Conservation (phyloP, 2,113 vertebrate genomes). For the Microcebus lehilahytsara region DNA sequence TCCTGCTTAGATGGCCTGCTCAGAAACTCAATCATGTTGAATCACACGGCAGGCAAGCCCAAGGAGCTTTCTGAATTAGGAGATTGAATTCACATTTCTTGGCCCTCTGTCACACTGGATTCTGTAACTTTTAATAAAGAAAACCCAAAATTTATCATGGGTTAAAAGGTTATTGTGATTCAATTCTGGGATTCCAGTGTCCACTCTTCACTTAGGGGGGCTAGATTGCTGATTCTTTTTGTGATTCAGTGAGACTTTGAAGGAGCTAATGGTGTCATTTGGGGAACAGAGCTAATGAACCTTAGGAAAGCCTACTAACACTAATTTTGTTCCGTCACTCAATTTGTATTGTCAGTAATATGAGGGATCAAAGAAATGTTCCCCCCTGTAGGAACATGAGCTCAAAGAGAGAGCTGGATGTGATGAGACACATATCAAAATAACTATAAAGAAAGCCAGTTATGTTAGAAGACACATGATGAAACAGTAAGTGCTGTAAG, state of each 20-base stretch:
- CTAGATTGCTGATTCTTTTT: background rate
- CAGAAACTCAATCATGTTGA: background rate
- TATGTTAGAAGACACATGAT: background rate
- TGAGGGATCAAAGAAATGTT: background rate
- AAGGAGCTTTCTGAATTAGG: background rate
- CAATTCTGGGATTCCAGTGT: background rate
- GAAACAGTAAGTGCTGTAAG: background rate
- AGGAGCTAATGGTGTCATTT: background rate
- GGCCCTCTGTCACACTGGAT: background rate
- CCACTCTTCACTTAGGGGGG: background rate
- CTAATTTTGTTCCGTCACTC: background rate
- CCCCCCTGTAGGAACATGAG: background rate
- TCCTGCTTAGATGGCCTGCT: background rate
- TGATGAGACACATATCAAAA: background rate
- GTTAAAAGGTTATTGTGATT: background rate
- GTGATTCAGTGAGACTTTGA: background rate
- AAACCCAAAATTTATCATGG: background rate
- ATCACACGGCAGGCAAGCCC: background rate
- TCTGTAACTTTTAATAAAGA: background rate
- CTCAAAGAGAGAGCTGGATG: background rate
- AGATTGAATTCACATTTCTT: background rate
- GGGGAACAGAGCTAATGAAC: background rate
- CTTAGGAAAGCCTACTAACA: background rate
- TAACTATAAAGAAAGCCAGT: background rate
- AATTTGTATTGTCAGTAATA: background rate